Conservation (phyloP, 1,140 invertebrate species). For the Chironomus striatipennis region DNA sequence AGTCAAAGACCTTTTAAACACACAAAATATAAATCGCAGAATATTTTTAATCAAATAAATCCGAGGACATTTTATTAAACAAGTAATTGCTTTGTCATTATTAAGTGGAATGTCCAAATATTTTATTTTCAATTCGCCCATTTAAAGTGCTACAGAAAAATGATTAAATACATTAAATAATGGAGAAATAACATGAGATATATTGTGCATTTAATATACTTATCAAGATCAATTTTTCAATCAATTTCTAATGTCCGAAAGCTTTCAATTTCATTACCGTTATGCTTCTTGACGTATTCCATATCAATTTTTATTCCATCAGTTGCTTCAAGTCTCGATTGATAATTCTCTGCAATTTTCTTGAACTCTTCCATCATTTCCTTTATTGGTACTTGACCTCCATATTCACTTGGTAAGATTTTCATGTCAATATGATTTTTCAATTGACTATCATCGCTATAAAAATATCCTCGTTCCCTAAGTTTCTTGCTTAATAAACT, state of each 20-base stretch:
- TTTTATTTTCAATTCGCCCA: too few species aligned
- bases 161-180: too few species aligned
- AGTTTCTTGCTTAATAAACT: slow-evolving; percentile 66
- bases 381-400: slow-evolving; percentile 57
- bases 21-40: too few species aligned
- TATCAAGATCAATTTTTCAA: slow-evolving; percentile 37
- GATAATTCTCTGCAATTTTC: slow-evolving; percentile 29
- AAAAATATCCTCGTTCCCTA: slow-evolving; percentile 57
- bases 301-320: slow-evolving; percentile 63
- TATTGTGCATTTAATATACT: too few species aligned
- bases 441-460: slow-evolving; percentile 54
- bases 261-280: slow-evolving; percentile 51
- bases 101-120: too few species aligned
- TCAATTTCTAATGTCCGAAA: slow-evolving; percentile 66
- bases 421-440: slow-evolving; percentile 53
- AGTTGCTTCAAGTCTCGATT: slow-evolving; percentile 45
- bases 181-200: too few species aligned
- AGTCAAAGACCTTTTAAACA: too few species aligned
- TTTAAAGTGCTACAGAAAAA: too few species aligned
- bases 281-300: slow-evolving; percentile 46
- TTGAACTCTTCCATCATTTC: slow-evolving; percentile 68
- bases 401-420: slow-evolving; percentile 71
- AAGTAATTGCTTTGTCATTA: too few species aligned
- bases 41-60: too few species aligned
- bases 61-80: too few species aligned